Evolutionary conservation across 1,140 invertebrate genomes (phyloP).

Genomic region (Antheraea pernyi): DNA sequence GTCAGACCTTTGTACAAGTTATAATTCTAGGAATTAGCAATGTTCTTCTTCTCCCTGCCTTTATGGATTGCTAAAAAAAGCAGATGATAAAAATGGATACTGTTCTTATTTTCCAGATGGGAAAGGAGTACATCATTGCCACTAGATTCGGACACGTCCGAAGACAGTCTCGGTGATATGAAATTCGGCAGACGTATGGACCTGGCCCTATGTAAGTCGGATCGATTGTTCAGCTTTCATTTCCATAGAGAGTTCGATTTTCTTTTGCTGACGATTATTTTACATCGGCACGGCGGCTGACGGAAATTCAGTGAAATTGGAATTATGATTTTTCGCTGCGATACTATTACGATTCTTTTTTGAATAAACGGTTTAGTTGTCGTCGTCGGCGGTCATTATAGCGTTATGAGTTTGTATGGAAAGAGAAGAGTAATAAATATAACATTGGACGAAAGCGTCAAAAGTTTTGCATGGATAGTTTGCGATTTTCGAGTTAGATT

Average conservation of each 20-base stretch:
- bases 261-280: slow-evolving; percentile 75
- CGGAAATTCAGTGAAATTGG: slow-evolving; percentile 45
- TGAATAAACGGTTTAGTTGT: slow-evolving; percentile 39
- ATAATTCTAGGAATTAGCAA: too few species aligned
- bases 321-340: slow-evolving; percentile 36
- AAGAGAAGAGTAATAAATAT: neutral
- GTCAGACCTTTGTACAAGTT: too few species aligned
- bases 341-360: slow-evolving; percentile 22
- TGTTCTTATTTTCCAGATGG: slow-evolving; percentile 68
- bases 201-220: slow-evolving; percentile 84
- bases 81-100: too few species aligned
- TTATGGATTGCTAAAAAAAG: too few species aligned
- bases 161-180: slow-evolving; percentile 76
- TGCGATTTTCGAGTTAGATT: neutral
- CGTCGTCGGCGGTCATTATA: slow-evolving; percentile 37
- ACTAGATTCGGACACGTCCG: slow-evolving; percentile 76
- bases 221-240: slow-evolving; percentile 28
- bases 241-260: slow-evolving; percentile 63
- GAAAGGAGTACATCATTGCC: slow-evolving; percentile 85
- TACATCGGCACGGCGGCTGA: slow-evolving; percentile 70
- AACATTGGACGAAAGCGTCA: neutral
- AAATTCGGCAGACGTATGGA: slow-evolving; percentile 82
- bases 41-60: too few species aligned
- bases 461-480: neutral
- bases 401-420: slow-evolving; percentile 28